A percentile compares a stretch with the other conserved stretches of the same genome.
Evolutionary conservation across 2,797 vertebrate genomes (phyloP).

Genomic region (Squalus acanthias): DNA sequence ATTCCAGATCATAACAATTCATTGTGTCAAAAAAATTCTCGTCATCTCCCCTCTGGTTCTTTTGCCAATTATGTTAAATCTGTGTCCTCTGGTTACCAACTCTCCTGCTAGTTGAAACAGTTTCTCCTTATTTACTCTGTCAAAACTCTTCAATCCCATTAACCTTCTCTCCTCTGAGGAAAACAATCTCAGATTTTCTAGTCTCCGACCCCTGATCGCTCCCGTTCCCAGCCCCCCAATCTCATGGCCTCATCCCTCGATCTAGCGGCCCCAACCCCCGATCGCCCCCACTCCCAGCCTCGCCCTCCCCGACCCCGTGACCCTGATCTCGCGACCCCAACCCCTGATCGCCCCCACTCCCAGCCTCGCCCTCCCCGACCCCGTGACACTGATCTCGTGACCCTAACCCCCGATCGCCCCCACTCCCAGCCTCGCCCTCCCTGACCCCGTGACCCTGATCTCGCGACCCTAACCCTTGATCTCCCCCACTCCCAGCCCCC

Average conservation of each 20-base stretch:
- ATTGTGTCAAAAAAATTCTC: background rate
- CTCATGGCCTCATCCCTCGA: no score
- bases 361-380: background rate
- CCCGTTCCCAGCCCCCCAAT: no score
- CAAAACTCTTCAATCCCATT: background rate
- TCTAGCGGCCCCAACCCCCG: background rate
- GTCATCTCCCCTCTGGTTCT: background rate
- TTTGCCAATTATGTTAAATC: background rate
- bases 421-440: background rate
- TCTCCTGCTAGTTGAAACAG: background rate
- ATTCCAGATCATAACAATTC: background rate
- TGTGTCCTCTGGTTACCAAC: background rate
- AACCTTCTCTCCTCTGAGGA: background rate
- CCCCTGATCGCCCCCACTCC: no score
- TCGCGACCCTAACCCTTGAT: no score
- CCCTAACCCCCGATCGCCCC: background rate
- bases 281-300: no score
- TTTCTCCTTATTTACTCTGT: background rate
- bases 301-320: background rate
- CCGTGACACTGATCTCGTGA: background rate
- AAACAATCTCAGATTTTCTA: background rate
- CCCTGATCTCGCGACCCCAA: background rate
- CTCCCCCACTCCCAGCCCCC: no score
- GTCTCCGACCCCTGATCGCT: background rate
- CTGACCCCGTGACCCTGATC: no score